Percentiles rank a stretch among this genome's conserved stretches.
phyloP scores from a whole-genome alignment of 2,888 invertebrate species.

The Xiphydria camelus region DNA sequence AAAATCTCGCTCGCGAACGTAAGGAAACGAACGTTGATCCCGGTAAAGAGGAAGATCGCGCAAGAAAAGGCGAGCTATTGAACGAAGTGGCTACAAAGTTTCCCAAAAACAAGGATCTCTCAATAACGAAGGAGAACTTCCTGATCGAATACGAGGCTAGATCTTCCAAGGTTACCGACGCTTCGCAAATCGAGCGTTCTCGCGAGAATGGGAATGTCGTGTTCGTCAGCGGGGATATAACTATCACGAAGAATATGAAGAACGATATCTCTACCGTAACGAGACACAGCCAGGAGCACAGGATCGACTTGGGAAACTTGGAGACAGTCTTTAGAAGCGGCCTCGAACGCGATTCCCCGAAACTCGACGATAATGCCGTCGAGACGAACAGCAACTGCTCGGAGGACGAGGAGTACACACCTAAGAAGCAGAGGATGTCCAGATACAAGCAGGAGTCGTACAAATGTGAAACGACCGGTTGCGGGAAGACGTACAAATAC shows the following conservation, averaged over 20 bases:
- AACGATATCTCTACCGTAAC: slow-evolving; percentile 30
- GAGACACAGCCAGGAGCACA: slow-evolving; percentile 42
- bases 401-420: slow-evolving; percentile 54
- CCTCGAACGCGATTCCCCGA: slow-evolving; percentile 38
- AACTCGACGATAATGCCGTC: slow-evolving; percentile 34
- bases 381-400: slow-evolving; percentile 45
- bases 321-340: slow-evolving; percentile 48
- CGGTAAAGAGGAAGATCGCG: slow-evolving; percentile 26
- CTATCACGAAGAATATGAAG: slow-evolving; percentile 46
- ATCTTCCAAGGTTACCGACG: slow-evolving; percentile 26
- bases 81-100: slow-evolving; percentile 35
- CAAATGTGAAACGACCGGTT: slow-evolving; percentile 51
- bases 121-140: slow-evolving; percentile 47
- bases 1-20: slow-evolving; percentile 15
- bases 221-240: slow-evolving; percentile 48
- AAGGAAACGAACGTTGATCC: slow-evolving; percentile 27
- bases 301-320: slow-evolving; percentile 48
- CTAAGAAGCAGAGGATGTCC: slow-evolving; percentile 55
- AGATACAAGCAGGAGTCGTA: slow-evolving; percentile 54
- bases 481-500: slow-evolving; percentile 56
- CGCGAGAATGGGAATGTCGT: slow-evolving; percentile 40
- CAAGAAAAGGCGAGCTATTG: slow-evolving; percentile 25
- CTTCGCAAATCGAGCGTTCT: slow-evolving; percentile 31
- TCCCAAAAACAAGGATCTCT: slow-evolving; percentile 40
- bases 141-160: slow-evolving; percentile 39